Conservation (phyloP, 2,888 invertebrate species). For the Scotopteryx bipunctaria region DNA sequence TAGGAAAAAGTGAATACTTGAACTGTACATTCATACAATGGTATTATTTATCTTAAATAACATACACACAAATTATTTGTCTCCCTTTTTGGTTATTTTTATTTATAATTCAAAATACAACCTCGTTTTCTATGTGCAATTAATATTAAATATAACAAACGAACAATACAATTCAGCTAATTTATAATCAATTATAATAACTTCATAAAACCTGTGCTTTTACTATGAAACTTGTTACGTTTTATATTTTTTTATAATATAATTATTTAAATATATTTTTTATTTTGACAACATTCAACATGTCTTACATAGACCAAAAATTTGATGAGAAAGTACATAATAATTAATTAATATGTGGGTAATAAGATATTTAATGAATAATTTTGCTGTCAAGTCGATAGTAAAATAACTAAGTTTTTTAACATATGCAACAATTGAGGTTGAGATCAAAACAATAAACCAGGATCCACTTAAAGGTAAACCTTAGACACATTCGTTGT, state of each 20-base stretch:
- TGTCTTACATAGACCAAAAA: constrained; percentile 46
- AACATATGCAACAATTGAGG: constrained; percentile 11
- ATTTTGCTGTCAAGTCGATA: constrained; percentile 2
- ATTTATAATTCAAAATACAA: constrained; percentile 71
- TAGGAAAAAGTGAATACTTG: constrained; percentile 63
- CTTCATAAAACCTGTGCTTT: constrained; percentile 69
- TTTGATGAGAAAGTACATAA: constrained; percentile 23
- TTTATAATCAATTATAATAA: constrained; percentile 56
- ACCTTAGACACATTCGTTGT: constrained; percentile 69
- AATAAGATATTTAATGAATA: constrained; percentile 8
- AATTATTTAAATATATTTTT: constrained; percentile 27
- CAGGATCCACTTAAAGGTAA: constrained; percentile 45
- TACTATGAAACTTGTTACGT: constrained; percentile 68
- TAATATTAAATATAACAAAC: constrained; percentile 66
- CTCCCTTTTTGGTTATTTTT: constrained; percentile 69
- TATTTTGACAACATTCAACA: constrained; percentile 36
- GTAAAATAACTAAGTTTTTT: neutral
- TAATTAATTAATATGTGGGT: constrained; percentile 14
- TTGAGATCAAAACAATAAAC: constrained; percentile 28
- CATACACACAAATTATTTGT: constrained; percentile 82
- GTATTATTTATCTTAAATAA: constrained; percentile 72
- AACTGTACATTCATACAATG: constrained; percentile 71
- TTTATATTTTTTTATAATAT: constrained; percentile 37
- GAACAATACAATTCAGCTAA: constrained; percentile 58
- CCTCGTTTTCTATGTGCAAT: constrained; percentile 81